These are phyloP conservation scores for Neomonachus schauinslandi DNA, from an alignment of 2,113 vertebrate genomes.

Conservation along the genomic window DNA sequence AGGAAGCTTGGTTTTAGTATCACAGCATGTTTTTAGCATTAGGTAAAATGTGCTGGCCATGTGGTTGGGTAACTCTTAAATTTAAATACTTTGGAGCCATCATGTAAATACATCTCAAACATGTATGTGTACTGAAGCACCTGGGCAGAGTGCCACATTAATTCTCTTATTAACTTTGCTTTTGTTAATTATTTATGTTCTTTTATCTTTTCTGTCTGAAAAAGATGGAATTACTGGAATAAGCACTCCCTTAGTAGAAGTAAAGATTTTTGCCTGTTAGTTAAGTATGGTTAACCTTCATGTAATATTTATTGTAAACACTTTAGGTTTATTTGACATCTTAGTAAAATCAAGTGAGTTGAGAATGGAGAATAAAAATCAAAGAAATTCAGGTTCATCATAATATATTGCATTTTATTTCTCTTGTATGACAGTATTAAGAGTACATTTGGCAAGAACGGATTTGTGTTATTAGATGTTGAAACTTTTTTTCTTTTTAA, in stretches of 20 bases:
- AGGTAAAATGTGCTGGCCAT: background rate
- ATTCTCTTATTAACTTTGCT: background rate
- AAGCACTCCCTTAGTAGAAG: slow-evolving; percentile 34
- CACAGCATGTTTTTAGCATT: slow-evolving; percentile 43
- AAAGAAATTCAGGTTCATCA: background rate
- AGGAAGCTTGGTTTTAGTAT: slow-evolving; percentile 3
- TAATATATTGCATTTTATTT: slow-evolving; percentile 33
- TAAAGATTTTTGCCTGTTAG: slow-evolving; percentile 26
- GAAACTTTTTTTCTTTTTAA: slow-evolving; percentile 28
- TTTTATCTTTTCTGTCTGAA: slow-evolving; percentile 50
- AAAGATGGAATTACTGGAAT: background rate
- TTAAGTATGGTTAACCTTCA: slow-evolving; percentile 2
- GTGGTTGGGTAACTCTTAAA: slow-evolving; percentile 22
- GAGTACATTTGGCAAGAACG: slow-evolving; percentile 30
- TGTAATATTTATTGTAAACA: slow-evolving; percentile 50
- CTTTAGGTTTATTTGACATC: background rate
- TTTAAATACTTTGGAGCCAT: background rate
- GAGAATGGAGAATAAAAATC: slow-evolving; percentile 33
- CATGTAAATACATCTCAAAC: background rate
- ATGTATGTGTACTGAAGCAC: background rate
- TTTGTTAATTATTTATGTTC: slow-evolving; percentile 35
- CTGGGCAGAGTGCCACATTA: background rate
- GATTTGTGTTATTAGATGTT: background rate
- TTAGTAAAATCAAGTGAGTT: slow-evolving; percentile 27
- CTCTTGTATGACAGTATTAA: background rate